Conservation (phyloP, 1,140 invertebrate species). For the Mycetomoellerius zeteki region DNA sequence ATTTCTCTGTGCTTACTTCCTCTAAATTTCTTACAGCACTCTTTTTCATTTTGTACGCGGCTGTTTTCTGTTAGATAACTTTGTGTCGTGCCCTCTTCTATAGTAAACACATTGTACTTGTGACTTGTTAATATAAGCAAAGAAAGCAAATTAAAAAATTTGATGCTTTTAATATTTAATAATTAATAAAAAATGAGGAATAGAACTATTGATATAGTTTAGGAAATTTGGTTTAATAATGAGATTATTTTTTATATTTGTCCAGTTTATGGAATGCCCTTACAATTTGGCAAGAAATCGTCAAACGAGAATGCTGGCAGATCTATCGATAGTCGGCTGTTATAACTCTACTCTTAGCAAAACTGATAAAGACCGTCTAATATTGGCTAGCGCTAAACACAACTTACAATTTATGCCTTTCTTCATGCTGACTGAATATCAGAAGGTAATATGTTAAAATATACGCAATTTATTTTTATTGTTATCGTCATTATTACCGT, state of each 20-base stretch:
- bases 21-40: background rate
- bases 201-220: slow-evolving; percentile 8
- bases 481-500: background rate
- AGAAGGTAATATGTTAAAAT: slow-evolving; percentile 89
- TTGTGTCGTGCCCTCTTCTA: slow-evolving; percentile 20
- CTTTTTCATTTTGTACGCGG: slow-evolving; percentile 2
- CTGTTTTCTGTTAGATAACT: slow-evolving; percentile 25
- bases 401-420: slow-evolving; percentile 98
- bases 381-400: slow-evolving; percentile 97
- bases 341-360: slow-evolving; percentile 95
- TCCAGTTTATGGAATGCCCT: slow-evolving; percentile 96
- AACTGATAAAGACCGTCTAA: slow-evolving; percentile 91
- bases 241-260: slow-evolving; percentile 63
- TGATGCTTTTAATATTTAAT: background rate
- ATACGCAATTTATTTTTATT: slow-evolving; percentile 1
- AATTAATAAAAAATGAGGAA: background rate
- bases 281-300: slow-evolving; percentile 98
- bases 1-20: too few species aligned
- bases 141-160: slow-evolving; percentile 23
- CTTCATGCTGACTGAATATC: slow-evolving; percentile 98
- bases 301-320: slow-evolving; percentile 99
- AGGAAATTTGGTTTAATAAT: slow-evolving; percentile 36
- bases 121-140: background rate
- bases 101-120: slow-evolving; percentile 42
- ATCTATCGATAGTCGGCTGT: slow-evolving; percentile 97